Conservation (phyloP, 2,888 invertebrate species). For the Zaprionus lineosus region DNA sequence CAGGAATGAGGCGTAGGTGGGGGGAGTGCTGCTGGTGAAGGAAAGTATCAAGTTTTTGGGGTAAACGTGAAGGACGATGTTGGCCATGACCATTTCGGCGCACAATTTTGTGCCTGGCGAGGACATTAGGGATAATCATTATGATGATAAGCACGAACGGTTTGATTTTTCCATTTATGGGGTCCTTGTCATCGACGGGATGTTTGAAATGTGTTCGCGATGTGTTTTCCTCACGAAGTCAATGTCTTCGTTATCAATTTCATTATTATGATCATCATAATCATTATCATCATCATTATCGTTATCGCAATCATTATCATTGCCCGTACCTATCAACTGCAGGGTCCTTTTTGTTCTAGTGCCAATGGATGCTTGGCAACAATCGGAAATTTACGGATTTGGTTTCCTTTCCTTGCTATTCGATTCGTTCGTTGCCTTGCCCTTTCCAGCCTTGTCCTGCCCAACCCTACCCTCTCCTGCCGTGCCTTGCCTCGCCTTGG, state of each 20-base stretch:
- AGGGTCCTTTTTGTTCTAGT: slow-evolving; percentile 22
- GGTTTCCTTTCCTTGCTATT: too few relatives aligned
- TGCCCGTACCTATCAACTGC: slow-evolving; percentile 30
- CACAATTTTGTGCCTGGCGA: slow-evolving; percentile 29
- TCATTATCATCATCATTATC: slow-evolving; percentile 13
- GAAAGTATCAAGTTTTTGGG: too few relatives aligned
- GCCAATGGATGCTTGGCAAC: neutral
- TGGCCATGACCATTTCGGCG: slow-evolving; percentile 43
- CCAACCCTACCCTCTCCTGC: too few relatives aligned
- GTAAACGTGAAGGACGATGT: slow-evolving; percentile 22
- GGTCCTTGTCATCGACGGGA: slow-evolving; percentile 62
- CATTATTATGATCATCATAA: slow-evolving; percentile 9
- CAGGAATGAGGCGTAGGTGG: too few relatives aligned
- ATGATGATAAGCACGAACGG: slow-evolving; percentile 73
- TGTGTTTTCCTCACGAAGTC: slow-evolving; percentile 10
- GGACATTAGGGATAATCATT: slow-evolving; percentile 74
- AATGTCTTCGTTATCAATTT: slow-evolving; percentile 13
- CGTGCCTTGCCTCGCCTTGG: too few relatives aligned
- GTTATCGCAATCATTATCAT: slow-evolving; percentile 22
- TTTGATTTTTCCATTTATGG: slow-evolving; percentile 66
- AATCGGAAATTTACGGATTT: too few relatives aligned
- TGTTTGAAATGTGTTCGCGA: slow-evolving; percentile 20
- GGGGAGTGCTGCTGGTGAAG: too few relatives aligned
- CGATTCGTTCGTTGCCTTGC: too few relatives aligned
- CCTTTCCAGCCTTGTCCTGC: too few relatives aligned